These are phyloP conservation scores for Cyanoderma ruficeps DNA, from an alignment of 2,113 vertebrate genomes.

Conservation along the genomic window DNA sequence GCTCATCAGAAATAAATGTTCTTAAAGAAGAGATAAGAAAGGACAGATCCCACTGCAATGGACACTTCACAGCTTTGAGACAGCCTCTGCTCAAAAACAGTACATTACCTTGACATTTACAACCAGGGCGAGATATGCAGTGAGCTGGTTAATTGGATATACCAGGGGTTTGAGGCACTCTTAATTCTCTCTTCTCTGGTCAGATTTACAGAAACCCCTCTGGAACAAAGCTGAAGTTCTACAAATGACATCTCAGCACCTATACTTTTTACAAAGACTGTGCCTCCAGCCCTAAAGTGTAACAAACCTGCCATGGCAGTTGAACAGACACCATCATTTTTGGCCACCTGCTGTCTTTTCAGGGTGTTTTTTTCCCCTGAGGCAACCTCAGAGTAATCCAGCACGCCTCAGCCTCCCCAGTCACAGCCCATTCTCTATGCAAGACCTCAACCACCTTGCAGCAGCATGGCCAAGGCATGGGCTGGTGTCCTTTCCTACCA, in stretches of 20 bases:
- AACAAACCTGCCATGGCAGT: neutral
- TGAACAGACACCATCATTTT: neutral
- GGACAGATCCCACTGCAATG: neutral
- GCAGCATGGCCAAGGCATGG: accelerated
- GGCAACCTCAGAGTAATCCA: neutral
- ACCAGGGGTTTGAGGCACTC: neutral
- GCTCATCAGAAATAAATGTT: neutral
- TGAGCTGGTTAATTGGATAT: neutral
- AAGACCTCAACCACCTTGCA: neutral
- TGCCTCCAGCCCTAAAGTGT: neutral
- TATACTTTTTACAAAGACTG: neutral
- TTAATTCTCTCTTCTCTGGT: neutral
- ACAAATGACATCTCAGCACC: neutral
- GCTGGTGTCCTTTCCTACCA: neutral
- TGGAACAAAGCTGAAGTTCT: neutral
- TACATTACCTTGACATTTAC: neutral
- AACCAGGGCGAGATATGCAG: neutral
- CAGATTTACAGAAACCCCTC: neutral
- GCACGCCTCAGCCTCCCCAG: neutral
- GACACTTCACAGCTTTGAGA: neutral
- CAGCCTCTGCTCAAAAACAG: neutral
- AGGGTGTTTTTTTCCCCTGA: neutral
- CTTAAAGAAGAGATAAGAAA: neutral
- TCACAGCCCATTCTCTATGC: neutral
- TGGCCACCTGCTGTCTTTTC: neutral